phyloP scores from a whole-genome alignment of 2,113 vertebrate species.

The Brachyistius frenatus region DNA sequence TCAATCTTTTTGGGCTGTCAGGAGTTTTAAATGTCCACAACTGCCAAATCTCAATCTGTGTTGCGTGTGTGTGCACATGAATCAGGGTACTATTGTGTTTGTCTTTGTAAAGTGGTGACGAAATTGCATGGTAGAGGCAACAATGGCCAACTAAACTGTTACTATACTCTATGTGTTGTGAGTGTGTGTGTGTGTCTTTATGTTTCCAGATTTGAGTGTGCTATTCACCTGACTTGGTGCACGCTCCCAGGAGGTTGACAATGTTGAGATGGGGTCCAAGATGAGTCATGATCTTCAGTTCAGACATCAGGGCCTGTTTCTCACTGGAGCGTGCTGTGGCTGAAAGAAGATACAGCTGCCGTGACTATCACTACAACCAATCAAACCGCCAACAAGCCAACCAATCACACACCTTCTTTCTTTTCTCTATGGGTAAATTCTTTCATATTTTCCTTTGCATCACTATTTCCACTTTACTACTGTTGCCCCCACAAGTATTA shows the following conservation, averaged over 20 bases:
- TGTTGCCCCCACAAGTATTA: too few species aligned
- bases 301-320: conserved; percentile 99
- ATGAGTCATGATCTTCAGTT: conserved; percentile 99
- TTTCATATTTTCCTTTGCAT: background rate
- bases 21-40: conserved; percentile 20
- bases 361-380: background rate
- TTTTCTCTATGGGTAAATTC: background rate
- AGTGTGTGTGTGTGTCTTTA: conserved; percentile 1
- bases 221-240: conserved; percentile 95
- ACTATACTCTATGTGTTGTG: background rate
- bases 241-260: conserved; percentile 96
- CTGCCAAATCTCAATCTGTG: conserved; percentile 13
- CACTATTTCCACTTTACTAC: background rate
- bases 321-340: conserved; percentile 98
- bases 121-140: conserved; percentile 33
- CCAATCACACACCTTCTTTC: background rate
- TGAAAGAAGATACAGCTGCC: conserved; percentile 62
- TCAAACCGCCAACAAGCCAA: background rate
- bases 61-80: conserved; percentile 4
- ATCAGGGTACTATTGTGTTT: conserved; percentile 4
- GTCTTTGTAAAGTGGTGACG: conserved; percentile 33
- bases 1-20: conserved; percentile 35
- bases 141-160: conserved; percentile 8
- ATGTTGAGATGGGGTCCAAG: conserved; percentile 98
- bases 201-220: background rate